Percentiles rank a stretch among this genome's conserved stretches.
Evolutionary conservation across 2,888 invertebrate species (phyloP).

Genomic region (Cheilosia vernalis): DNA sequence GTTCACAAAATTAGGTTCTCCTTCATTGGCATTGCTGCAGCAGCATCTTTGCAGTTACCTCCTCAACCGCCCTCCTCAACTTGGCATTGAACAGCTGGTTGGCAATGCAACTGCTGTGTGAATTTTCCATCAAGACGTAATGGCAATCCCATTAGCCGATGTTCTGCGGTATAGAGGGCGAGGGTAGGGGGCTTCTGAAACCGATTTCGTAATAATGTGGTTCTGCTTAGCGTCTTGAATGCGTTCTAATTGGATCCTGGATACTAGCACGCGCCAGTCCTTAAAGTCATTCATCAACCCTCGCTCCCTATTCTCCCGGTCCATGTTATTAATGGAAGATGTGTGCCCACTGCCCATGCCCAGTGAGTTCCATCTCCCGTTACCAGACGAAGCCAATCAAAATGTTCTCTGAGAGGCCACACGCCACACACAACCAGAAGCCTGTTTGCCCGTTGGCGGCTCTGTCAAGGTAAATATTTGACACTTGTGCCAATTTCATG

Average conservation of each 20-base stretch:
- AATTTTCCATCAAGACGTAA: conserved; percentile 45
- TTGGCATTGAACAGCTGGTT: conserved; percentile 25
- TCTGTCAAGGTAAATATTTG: conserved; percentile 50
- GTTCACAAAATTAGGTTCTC: conserved; percentile 42
- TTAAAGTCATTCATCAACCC: conserved; percentile 13
- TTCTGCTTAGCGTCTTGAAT: conserved; percentile 41
- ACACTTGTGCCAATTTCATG: conserved; percentile 52
- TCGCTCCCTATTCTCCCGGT: not conserved
- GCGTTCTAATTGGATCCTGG: conserved; percentile 42
- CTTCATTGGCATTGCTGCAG: not conserved
- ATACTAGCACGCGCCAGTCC: conserved; percentile 9
- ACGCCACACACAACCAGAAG: not conserved
- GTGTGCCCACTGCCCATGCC: not conserved
- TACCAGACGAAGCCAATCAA: conserved; percentile 19
- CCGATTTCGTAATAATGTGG: conserved; percentile 55
- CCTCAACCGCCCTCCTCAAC: not conserved
- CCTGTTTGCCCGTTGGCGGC: conserved; percentile 8
- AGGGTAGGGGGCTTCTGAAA: not conserved
- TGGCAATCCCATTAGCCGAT: conserved; percentile 55
- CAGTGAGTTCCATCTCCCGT: not conserved
- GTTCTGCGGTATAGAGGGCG: conserved; percentile 21
- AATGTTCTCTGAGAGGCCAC: conserved; percentile 10
- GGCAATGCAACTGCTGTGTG: conserved; percentile 12
- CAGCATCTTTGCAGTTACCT: conserved; percentile 22
- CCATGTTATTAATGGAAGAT: not conserved